phyloP scores from a whole-genome alignment of 2,113 vertebrate species.

The Peucedramus taeniatus region DNA sequence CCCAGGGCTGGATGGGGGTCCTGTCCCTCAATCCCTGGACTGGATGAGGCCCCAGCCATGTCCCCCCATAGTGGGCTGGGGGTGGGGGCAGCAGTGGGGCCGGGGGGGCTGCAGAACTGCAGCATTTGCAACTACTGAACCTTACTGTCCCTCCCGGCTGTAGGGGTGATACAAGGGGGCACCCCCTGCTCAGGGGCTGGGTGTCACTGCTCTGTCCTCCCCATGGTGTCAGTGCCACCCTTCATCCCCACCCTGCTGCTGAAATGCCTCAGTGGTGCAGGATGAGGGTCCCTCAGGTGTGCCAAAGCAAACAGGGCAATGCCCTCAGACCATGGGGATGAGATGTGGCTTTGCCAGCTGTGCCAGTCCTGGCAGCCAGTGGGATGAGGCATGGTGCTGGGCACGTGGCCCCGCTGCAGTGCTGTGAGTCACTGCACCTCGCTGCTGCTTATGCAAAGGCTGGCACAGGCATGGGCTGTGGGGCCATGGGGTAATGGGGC shows the following conservation, averaged over 20 bases:
- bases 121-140: neutral
- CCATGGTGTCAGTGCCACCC: neutral
- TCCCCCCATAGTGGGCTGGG: neutral
- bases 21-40: too few relatives aligned
- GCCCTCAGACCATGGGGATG: rapidly evolving
- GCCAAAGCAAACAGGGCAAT: neutral
- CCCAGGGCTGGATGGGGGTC: too few relatives aligned
- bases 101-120: rapidly evolving
- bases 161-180: neutral
- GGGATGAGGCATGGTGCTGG: neutral
- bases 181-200: neutral
- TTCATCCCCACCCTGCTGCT: rapidly evolving
- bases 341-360: neutral
- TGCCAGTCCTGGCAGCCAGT: neutral
- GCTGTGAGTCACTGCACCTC: neutral
- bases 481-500: neutral
- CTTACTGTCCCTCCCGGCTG: rapidly evolving
- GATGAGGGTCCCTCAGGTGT: rapidly evolving
- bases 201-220: neutral
- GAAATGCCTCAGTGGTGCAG: rapidly evolving
- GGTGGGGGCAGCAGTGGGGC: rapidly evolving
- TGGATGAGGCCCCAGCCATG: neutral
- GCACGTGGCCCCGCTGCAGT: neutral
- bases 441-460: neutral
- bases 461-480: neutral